Evolutionary conservation across 2,888 invertebrate species (phyloP), one percentile per base, ranked within the genome.

Genomic region (Oxytorus armatus): DNA sequence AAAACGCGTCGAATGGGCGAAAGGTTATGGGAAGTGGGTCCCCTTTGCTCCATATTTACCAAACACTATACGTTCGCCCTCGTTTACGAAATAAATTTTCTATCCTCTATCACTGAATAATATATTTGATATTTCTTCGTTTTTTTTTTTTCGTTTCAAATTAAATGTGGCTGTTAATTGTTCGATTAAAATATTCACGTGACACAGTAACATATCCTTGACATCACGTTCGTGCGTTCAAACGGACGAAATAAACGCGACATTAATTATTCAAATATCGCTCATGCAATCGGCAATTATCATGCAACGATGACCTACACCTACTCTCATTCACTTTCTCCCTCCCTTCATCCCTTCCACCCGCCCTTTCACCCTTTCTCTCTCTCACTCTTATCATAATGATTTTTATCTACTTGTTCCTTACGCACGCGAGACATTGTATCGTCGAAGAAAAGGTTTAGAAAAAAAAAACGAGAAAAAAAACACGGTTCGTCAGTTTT

Each of bases 401-500:
- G 36, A 36, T 68, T 39, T 53, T 23, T 23, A 36, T 51, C 10
- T 10, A 8, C 10, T 49, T 44, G 16, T 10, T 49, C 66, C n/a
- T 57, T 57, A 33, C 47, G 36, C 11, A 23, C 42, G 61, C n/a
- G 44, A 44, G 61, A 42, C 36, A n/a, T 0, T 8, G 33, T 1
- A n/a, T 21, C 14, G 25, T n/a, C 5, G 16, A 57, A 8, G 33
- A 59, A 39, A 39, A 39, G n/a, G n/a, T n/a, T n/a, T n/a, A 59
- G 18, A 59, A 59, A 29, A 21, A 21, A 36, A 21, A 25, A 7
- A 25, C 25, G 23, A 44, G 7, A 10, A 44, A 61, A 77, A 77
- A 82, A n/a, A n/a, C n/a, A 81, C 69, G 76, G 81, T 73, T 81
- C 82, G 65, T 69, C 66, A 69, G 65, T 79, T 82, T 82, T 75